Base-by-base conservation (phyloP, 23 tunicate genomes). In the Diplosoma virens region DNA sequence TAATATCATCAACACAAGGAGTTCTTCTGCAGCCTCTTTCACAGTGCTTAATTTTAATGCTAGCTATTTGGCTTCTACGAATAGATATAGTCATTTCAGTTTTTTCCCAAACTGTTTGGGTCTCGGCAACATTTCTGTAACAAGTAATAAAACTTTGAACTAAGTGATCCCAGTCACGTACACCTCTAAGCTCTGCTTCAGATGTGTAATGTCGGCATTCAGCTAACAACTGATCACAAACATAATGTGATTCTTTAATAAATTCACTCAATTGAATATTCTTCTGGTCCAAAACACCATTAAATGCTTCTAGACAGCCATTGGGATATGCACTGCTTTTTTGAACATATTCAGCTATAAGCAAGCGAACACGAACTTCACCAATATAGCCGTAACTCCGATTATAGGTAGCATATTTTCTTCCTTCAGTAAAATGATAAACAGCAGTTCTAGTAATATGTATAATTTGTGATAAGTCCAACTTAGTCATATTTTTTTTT, bases 211-310 rank as follows among this genome's bases (percentile, higher is more conserved):
- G 73, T 48, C n/a, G 66, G 60, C 84, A 79, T 79, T 79, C 75
- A 0, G 72, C 84, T 18, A 86, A 55, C 34, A 86, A 72, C 37
- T 71, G 84, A 72, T 86, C 92, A 33, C 92, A 86, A 21, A 33
- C 74, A 11, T 79, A 37, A 75, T 79, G 81, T 0, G 90, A 67
- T 7, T 84, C 83, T 1, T 66, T 45, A 18, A 84, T 37, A 32
- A 84, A 66, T 23, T 79, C 48, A 9, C 37, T 28, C 0, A 79
- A 64, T 26, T 47, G 29, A 32, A 30, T 27, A 34, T 48, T 5
- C 22, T n/a, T n/a, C 30, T 69, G 34, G 2, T 56, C 77, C 1
- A 68, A 21, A 3, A 33, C 18, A 0, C 26, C 47, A 34, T 34
- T 27, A 2, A 70, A 68, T 26, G 55, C 77, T 33, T 32, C 31